Conservation (phyloP, 2,888 invertebrate species). For the Andrena haemorrhoa region DNA sequence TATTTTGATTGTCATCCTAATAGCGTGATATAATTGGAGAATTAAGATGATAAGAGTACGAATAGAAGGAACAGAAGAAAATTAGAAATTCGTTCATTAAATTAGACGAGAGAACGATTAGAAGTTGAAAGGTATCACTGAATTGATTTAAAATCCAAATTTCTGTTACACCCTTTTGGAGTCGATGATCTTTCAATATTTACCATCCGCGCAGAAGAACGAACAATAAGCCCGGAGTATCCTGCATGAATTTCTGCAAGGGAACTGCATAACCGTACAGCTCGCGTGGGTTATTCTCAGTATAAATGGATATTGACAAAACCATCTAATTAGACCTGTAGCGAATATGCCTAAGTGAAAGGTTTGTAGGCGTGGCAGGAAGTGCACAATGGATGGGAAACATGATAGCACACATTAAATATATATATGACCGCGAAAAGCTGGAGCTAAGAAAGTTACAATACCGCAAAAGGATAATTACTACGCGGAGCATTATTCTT, state of each 20-base stretch:
- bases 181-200: not conserved
- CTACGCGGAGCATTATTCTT: slow-evolving; percentile 59
- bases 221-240: slow-evolving; percentile 20
- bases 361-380: slow-evolving; percentile 71
- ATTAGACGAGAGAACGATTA: too few species aligned
- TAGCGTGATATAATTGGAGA: too few species aligned
- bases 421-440: slow-evolving; percentile 65
- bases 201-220: slow-evolving; percentile 4
- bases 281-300: slow-evolving; percentile 48
- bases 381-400: slow-evolving; percentile 71
- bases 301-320: slow-evolving; percentile 63
- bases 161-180: too few species aligned
- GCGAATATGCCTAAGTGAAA: slow-evolving; percentile 63
- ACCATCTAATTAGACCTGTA: slow-evolving; percentile 64
- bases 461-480: slow-evolving; percentile 69
- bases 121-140: too few species aligned
- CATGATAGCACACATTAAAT: slow-evolving; percentile 67
- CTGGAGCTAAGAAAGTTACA: slow-evolving; percentile 65
- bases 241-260: slow-evolving; percentile 15
- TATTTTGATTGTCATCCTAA: too few species aligned
- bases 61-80: too few species aligned
- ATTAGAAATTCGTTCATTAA: too few species aligned
- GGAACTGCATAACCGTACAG: slow-evolving; percentile 18
- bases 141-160: too few species aligned
- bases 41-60: too few species aligned